These are phyloP conservation scores for Chrysotoxum bicinctum DNA, from an alignment of 2,888 invertebrate genomes.

Conservation along the genomic window DNA sequence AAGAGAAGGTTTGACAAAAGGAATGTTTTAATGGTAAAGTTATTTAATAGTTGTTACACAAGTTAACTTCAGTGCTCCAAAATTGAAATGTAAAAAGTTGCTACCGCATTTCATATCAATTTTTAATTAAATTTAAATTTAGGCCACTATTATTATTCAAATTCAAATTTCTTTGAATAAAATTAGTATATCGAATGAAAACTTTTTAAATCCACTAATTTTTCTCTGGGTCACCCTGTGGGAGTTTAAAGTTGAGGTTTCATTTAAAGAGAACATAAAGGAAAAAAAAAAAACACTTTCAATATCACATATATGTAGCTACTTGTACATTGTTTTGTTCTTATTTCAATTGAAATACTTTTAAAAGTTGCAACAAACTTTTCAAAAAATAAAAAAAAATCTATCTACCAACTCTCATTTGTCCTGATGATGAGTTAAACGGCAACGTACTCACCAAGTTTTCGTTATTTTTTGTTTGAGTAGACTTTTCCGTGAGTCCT, in stretches of 20 bases:
- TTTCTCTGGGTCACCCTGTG: not conserved
- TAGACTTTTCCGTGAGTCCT: constrained; percentile 78
- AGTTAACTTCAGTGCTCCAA: too few relatives aligned
- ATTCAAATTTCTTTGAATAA: too few relatives aligned
- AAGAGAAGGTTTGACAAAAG: not conserved
- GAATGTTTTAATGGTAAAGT: not conserved
- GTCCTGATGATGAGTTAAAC: not conserved
- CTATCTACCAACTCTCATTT: not conserved
- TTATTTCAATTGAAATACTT: not conserved
- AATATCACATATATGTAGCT: not conserved
- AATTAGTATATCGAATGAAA: too few relatives aligned
- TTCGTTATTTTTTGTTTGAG: constrained; percentile 79
- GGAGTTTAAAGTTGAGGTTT: not conserved
- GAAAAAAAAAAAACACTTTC: constrained; percentile 8
- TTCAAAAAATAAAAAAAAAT: constrained; percentile 1
- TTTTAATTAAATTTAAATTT: too few relatives aligned
- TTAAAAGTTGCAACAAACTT: constrained; percentile 43
- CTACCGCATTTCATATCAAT: too few relatives aligned
- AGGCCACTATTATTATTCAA: too few relatives aligned
- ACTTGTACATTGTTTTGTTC: not conserved
- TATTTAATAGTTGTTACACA: too few relatives aligned
- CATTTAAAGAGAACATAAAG: not conserved
- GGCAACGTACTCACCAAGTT: constrained; percentile 79
- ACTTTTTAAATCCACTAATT: not conserved
- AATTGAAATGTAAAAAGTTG: too few relatives aligned